Base-by-base conservation (phyloP, 2,888 invertebrate species). In the Tuberolachnus salignus region DNA sequence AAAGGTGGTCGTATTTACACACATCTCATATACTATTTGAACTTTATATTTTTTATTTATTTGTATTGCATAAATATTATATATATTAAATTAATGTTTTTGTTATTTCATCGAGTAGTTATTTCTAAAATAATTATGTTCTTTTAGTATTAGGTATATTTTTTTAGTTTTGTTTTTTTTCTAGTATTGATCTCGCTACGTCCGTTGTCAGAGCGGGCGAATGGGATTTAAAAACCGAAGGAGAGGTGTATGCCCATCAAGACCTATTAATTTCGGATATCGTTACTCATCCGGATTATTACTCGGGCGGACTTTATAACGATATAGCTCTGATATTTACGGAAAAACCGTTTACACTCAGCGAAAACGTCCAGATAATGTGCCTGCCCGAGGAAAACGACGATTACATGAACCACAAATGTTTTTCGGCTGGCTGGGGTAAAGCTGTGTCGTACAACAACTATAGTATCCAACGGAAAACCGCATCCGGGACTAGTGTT, bases 141-240 rank as follows among this genome's bases (percentile, higher is more conserved):
- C n/a, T n/a, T n/a, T n/a, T n/a, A n/a, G n/a, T n/a, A n/a, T n/a
- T n/a, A n/a, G n/a, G n/a, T n/a, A n/a, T n/a, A n/a, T n/a, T n/a
- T n/a, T n/a, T n/a, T n/a, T n/a, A n/a, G n/a, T n/a, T n/a, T n/a
- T n/a, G n/a, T n/a, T n/a, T n/a, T n/a, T n/a, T n/a, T n/a, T n/a
- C n/a, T n/a, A n/a, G n/a, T n/a, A n/a, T n/a, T n/a, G n/a, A n/a
- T n/a, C n/a, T n/a, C n/a, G n/a, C n/a, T n/a, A n/a, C n/a, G n/a
- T n/a, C n/a, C n/a, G n/a, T n/a, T n/a, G n/a, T n/a, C n/a, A 87
- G 94, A 6, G 91, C 92, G 0, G 94, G 94, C 0, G 94, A 94
- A 85, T 94, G 94, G 94, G 94, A 94, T 86, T 91, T 93, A 0
- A 92, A 93, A 85, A 92, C 92, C 0, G 87, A 86, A 0, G 89